These are phyloP conservation scores for Intellagama lesueurii DNA, from an alignment of 2,797 vertebrate genomes.

Conservation along the genomic window DNA sequence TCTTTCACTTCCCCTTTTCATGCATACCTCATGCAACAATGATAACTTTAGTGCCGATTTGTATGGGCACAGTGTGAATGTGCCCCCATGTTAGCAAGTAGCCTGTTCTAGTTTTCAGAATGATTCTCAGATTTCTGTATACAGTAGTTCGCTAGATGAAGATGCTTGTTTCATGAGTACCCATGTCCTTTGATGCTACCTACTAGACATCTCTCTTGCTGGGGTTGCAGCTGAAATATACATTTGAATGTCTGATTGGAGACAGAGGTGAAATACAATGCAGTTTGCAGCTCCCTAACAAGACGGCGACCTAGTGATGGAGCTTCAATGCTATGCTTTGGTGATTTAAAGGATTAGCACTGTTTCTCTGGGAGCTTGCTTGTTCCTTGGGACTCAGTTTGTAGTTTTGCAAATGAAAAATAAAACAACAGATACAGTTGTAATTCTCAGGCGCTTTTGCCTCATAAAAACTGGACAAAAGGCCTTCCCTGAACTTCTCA, in stretches of 20 bases:
- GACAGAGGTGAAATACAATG: neutral
- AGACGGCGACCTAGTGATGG: neutral
- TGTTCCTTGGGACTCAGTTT: neutral
- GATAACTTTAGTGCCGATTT: neutral
- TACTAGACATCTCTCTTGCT: neutral
- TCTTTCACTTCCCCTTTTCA: slow-evolving; percentile 10
- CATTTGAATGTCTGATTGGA: neutral
- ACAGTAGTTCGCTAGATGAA: neutral
- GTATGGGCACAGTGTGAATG: neutral
- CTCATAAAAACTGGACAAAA: neutral
- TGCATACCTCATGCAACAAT: neutral
- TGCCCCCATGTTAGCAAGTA: neutral
- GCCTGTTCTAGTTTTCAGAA: neutral
- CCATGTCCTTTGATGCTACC: neutral
- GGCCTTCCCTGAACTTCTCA: neutral
- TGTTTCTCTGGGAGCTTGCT: neutral
- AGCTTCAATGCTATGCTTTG: neutral
- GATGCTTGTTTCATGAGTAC: neutral
- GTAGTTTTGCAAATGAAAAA: neutral
- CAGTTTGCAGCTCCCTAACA: neutral
- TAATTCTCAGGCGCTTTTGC: neutral
- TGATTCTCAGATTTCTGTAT: neutral
- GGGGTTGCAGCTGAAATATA: neutral
- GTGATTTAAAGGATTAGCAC: neutral
- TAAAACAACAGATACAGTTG: neutral